Percentiles rank a stretch among this genome's conserved stretches.
Conservation (phyloP, 1,140 invertebrate genomes). For the Heliconius himera region DNA sequence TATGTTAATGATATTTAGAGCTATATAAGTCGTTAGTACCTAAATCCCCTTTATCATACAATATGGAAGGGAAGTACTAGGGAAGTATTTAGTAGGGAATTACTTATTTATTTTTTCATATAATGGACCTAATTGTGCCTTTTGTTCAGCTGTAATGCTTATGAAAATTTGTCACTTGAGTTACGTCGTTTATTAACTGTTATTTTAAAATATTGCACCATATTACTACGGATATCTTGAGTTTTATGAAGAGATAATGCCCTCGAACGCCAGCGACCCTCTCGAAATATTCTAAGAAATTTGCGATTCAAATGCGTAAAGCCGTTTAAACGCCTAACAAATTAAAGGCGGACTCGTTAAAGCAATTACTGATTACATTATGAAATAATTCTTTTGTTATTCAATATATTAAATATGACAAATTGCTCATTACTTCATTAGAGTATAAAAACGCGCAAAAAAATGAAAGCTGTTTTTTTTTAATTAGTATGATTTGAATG, state of each 20-base stretch:
- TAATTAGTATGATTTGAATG: neutral
- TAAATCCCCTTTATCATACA: no score
- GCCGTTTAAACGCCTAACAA: slow-evolving; percentile 81
- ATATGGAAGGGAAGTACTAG: no score
- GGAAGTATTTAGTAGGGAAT: neutral
- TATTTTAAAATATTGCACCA: slow-evolving; percentile 71
- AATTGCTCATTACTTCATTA: slow-evolving; percentile 17
- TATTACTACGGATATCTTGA: slow-evolving; percentile 71
- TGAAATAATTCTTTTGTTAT: slow-evolving; percentile 66
- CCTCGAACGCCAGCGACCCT: slow-evolving; percentile 75
- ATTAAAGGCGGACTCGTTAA: slow-evolving; percentile 80
- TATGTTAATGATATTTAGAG: neutral
- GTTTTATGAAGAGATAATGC: slow-evolving; percentile 81
- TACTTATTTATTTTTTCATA: no score
- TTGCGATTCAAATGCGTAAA: slow-evolving; percentile 81
- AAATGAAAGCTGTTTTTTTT: no score
- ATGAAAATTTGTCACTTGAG: slow-evolving; percentile 17
- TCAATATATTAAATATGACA: slow-evolving; percentile 34
- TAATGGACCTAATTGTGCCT: no score
- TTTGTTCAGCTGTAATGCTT: neutral
- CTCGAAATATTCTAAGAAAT: slow-evolving; percentile 81
- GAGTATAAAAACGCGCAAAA: neutral
- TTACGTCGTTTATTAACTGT: slow-evolving; percentile 45
- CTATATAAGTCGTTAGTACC: neutral
- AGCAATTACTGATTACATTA: slow-evolving; percentile 79